Percentiles rank a stretch among this genome's conserved stretches.
These are phyloP conservation scores for Aleiodes sp. DNA, from an alignment of 1,140 invertebrate species.

Conservation along the genomic window DNA sequence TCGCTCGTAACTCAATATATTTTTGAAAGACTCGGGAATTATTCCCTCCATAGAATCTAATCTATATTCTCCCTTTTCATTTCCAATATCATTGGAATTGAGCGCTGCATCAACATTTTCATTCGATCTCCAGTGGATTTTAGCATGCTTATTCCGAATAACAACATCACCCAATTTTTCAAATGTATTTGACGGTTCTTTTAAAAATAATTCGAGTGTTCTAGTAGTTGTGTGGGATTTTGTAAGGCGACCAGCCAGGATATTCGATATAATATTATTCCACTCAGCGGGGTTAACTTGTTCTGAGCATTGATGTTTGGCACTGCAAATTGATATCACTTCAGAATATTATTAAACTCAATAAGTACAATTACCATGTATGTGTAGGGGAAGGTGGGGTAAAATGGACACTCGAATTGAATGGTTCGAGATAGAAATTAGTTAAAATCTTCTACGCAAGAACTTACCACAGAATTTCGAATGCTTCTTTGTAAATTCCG, in stretches of 20 bases:
- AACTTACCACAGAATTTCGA: conserved; percentile 53
- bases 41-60: background rate
- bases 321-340: too few relatives aligned
- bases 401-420: background rate
- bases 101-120: background rate
- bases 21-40: conserved; percentile 46
- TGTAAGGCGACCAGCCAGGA: conserved; percentile 38
- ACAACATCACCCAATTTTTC: conserved; percentile 45
- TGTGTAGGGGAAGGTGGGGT: too few relatives aligned
- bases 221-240: conserved; percentile 34
- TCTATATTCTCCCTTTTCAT: conserved; percentile 32
- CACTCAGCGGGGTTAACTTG: conserved; percentile 52
- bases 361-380: too few relatives aligned
- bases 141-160: conserved; percentile 43
- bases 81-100: conserved; percentile 29
- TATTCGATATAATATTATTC: conserved; percentile 51
- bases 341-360: too few relatives aligned
- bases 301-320: conserved; percentile 57
- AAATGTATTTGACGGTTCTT: conserved; percentile 38
- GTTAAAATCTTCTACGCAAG: too few relatives aligned
- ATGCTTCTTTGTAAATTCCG: conserved; percentile 48
- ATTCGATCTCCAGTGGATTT: conserved; percentile 45
- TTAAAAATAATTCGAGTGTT: conserved; percentile 47
- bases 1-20: conserved; percentile 46
- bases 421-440: too few relatives aligned